phyloP scores from a whole-genome alignment of 2,797 vertebrate genomes.

The Enteromius anoplus region DNA sequence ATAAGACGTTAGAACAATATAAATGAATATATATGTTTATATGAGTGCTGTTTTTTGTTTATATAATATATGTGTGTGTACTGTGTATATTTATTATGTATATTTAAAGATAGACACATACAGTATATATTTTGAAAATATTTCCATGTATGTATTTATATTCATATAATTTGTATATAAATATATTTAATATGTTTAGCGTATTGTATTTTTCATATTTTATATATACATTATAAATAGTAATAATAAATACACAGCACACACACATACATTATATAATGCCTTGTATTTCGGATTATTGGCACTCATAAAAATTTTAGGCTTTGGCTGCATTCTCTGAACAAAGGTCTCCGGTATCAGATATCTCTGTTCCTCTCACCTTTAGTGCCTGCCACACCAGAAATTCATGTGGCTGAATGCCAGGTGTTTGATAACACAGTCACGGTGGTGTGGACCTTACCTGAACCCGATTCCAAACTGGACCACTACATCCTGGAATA shows the following conservation, averaged over 20 bases:
- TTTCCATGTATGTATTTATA: no score
- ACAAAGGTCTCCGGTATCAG: not conserved
- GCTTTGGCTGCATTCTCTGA: not conserved
- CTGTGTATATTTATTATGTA: no score
- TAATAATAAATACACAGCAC: no score
- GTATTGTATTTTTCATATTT: no score
- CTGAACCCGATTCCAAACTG: slow-evolving; percentile 87
- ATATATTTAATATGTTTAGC: no score
- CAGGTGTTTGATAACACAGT: slow-evolving; percentile 93
- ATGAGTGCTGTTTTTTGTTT: no score
- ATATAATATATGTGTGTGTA: no score
- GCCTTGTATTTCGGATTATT: not conserved
- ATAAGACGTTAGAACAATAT: not conserved
- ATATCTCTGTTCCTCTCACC: slow-evolving; percentile 22
- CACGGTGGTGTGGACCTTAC: slow-evolving; percentile 83
- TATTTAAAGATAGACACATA: no score
- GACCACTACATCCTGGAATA: slow-evolving; percentile 94
- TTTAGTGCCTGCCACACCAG: slow-evolving; percentile 88
- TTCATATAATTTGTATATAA: no score
- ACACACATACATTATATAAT: no score
- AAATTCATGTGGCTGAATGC: slow-evolving; percentile 86
- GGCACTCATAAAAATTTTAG: not conserved
- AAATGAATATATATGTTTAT: not conserved
- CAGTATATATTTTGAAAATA: no score
- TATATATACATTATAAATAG: no score